Conservation (phyloP, 2,113 vertebrate genomes). For the Oreochromis spilurus region DNA sequence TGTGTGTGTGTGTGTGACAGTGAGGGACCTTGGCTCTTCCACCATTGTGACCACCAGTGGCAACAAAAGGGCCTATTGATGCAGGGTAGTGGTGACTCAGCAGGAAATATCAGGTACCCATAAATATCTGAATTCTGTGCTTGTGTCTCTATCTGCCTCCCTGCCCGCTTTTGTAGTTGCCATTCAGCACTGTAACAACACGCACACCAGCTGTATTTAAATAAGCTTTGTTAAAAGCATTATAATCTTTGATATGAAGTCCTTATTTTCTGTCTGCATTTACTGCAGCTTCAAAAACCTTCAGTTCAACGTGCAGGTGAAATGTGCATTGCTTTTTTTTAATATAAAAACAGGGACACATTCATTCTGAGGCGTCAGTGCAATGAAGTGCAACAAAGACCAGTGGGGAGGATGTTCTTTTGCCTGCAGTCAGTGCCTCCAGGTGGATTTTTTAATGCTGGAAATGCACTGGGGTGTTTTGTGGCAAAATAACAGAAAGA, state of each 20-base stretch:
- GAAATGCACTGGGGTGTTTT: not conserved
- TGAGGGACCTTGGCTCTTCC: not conserved
- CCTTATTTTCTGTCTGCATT: not conserved
- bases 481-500: not conserved
- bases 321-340: not conserved
- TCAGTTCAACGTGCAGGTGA: not conserved
- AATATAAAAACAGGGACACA: not conserved
- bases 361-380: not conserved
- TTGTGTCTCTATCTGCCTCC: not conserved
- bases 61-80: not conserved
- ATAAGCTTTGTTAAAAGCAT: not conserved
- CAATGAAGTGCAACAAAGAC: not conserved
- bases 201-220: not conserved
- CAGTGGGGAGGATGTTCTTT: not conserved
- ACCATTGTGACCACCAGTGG: not conserved
- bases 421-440: not conserved
- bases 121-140: not conserved
- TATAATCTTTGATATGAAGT: not conserved
- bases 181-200: not conserved
- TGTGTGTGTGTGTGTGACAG: not conserved
- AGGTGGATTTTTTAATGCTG: not conserved
- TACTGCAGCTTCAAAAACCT: not conserved
- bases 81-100: slow-evolving; percentile 32
- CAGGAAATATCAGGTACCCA: slow-evolving; percentile 18
- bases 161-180: not conserved